Evolutionary conservation across 2,113 vertebrate genomes (phyloP).

Genomic region (Tursiops truncatus): DNA sequence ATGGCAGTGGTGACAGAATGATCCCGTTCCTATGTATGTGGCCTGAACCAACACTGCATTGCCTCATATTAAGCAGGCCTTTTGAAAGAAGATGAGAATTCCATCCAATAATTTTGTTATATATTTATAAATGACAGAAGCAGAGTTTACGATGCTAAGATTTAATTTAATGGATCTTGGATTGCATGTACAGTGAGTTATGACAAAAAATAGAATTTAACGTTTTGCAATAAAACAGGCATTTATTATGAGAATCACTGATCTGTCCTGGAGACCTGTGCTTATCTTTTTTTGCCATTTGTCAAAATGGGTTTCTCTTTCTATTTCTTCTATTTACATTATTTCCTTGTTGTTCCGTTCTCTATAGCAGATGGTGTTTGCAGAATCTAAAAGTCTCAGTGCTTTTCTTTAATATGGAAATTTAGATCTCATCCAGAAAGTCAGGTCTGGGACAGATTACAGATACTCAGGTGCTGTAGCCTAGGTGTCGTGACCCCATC

Average conservation of each 20-base stretch:
- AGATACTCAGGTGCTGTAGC: neutral
- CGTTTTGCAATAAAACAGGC: neutral
- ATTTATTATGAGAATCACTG: neutral
- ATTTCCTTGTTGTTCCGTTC: neutral
- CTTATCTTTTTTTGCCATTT: neutral
- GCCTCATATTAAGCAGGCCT: neutral
- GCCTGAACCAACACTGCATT: neutral
- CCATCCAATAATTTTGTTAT: neutral
- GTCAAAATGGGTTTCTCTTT: neutral
- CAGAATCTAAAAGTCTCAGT: neutral
- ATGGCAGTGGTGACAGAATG: neutral
- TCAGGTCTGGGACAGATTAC: conserved; percentile 43
- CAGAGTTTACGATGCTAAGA: neutral
- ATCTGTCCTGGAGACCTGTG: neutral
- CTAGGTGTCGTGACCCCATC: neutral
- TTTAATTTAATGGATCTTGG: conserved; percentile 52
- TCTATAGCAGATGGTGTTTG: neutral
- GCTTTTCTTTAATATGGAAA: conserved; percentile 55
- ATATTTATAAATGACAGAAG: conserved; percentile 11
- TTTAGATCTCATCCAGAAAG: conserved; percentile 56
- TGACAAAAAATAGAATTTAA: conserved; percentile 26
- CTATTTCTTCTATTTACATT: neutral
- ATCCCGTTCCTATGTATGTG: neutral
- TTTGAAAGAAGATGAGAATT: conserved; percentile 30
- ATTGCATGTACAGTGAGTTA: neutral